These are phyloP conservation scores for Aulostomus chinensis DNA, from an alignment of 2,797 vertebrate genomes.

Conservation along the genomic window DNA sequence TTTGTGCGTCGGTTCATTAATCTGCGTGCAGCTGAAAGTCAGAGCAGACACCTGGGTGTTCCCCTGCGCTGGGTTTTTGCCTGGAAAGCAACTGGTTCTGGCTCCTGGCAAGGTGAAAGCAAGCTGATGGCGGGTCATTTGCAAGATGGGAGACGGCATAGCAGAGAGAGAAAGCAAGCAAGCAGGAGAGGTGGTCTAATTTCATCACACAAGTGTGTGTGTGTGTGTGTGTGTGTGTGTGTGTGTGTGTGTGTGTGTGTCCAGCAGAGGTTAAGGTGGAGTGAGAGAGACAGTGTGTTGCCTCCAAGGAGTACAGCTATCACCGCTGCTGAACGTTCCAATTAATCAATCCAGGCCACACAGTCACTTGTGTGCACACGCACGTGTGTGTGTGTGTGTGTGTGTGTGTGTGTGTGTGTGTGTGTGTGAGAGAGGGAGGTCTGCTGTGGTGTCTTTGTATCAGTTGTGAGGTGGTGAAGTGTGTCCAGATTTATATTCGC, in stretches of 20 bases:
- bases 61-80: constrained; percentile 12
- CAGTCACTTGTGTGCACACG: constrained; percentile 19
- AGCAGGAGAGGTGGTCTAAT: constrained; percentile 55
- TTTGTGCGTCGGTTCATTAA: constrained; percentile 38
- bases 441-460: no score
- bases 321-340: constrained; percentile 63
- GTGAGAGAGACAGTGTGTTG: constrained; percentile 59
- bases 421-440: no score
- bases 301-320: constrained; percentile 72
- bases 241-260: constrained; percentile 37
- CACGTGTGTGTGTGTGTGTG: constrained; percentile 7
- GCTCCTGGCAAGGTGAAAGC: constrained; percentile 71
- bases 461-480: constrained; percentile 21
- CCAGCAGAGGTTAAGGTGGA: constrained; percentile 62
- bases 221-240: constrained; percentile 10
- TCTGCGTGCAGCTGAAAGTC: constrained; percentile 43
- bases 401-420: constrained; percentile 2
- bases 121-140: constrained; percentile 48
- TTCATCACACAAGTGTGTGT: constrained; percentile 42
- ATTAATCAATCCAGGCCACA: constrained; percentile 72
- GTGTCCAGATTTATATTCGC: constrained; percentile 46
- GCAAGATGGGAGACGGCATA: constrained; percentile 47
- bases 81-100: constrained; percentile 1
- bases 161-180: constrained; percentile 28
- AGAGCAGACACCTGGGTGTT: constrained; percentile 19